Percentiles rank a stretch among this genome's conserved stretches.
Conservation (phyloP, 1,140 invertebrate genomes). For the Zaprionus davidi region DNA sequence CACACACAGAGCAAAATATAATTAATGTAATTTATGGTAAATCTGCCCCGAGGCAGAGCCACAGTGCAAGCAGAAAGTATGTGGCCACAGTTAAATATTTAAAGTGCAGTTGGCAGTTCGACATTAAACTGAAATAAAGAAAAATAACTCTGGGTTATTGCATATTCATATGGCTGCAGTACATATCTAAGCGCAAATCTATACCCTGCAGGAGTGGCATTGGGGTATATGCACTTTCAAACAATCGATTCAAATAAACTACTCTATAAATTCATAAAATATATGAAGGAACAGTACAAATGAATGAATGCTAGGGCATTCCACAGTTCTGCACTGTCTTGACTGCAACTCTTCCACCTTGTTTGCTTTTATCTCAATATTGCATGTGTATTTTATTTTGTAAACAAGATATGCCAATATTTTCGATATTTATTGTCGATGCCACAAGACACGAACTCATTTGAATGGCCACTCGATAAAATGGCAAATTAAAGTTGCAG, state of each 20-base stretch:
- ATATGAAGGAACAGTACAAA: background rate
- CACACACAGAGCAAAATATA: constrained; percentile 10
- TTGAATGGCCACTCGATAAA: constrained; percentile 42
- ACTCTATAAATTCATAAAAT: background rate
- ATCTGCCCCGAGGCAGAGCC: background rate
- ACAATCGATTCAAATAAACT: background rate
- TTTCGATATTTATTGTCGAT: constrained; percentile 4
- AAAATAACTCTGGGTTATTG: background rate
- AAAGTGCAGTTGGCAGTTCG: background rate
- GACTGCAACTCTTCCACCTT: background rate
- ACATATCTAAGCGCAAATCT: background rate
- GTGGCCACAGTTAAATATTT: background rate
- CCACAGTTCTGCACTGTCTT: background rate
- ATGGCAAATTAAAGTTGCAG: constrained; percentile 31
- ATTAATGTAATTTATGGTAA: constrained; percentile 32
- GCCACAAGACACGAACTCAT: background rate
- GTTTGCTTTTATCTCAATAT: background rate
- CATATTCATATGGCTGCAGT: constrained; percentile 9
- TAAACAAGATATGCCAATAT: constrained; percentile 2
- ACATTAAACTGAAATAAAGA: background rate
- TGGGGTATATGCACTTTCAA: background rate
- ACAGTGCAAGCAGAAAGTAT: constrained; percentile 12
- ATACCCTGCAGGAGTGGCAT: background rate
- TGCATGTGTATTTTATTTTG: background rate
- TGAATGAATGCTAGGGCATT: background rate